Percentiles rank a stretch among this genome's conserved stretches.
Conservation (phyloP, 2,797 vertebrate genomes). For the Cyclopterus lumpus region DNA sequence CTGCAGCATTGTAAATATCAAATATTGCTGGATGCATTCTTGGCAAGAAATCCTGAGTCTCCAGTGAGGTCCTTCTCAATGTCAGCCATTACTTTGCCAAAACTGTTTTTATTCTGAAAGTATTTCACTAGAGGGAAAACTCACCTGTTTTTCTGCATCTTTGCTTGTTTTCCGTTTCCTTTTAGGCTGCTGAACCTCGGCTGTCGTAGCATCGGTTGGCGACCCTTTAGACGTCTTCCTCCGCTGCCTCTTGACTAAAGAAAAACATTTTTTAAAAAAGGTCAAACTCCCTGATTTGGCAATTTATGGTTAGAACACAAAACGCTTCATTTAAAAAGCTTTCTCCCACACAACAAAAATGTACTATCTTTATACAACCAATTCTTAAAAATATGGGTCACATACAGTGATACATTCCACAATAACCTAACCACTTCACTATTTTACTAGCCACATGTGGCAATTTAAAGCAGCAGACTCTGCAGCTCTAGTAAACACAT, state of each 20-base stretch:
- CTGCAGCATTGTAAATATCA: neutral
- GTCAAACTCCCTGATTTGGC: neutral
- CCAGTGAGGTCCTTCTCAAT: neutral
- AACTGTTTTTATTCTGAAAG: neutral
- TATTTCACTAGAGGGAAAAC: neutral
- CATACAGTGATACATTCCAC: conserved; percentile 1
- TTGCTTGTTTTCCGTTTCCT: conserved; percentile 71
- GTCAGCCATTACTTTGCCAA: neutral
- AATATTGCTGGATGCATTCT: neutral
- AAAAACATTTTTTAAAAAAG: neutral
- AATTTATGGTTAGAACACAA: neutral
- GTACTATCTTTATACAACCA: neutral
- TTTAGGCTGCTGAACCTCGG: conserved; percentile 68
- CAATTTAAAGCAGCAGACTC: conserved; percentile 6
- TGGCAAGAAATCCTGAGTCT: neutral
- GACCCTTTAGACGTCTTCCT: conserved; percentile 74
- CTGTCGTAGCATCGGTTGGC: conserved; percentile 76
- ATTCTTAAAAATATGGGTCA: neutral
- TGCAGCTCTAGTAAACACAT: neutral
- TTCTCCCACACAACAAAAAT: neutral
- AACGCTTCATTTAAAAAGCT: conserved; percentile 1
- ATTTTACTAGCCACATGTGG: conserved; percentile 9
- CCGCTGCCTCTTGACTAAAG: conserved; percentile 53
- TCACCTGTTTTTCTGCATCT: conserved; percentile 63
- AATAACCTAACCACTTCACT: neutral